phyloP scores from a whole-genome alignment of 2,888 invertebrate genomes.

The Stenolophus ochropezus region DNA sequence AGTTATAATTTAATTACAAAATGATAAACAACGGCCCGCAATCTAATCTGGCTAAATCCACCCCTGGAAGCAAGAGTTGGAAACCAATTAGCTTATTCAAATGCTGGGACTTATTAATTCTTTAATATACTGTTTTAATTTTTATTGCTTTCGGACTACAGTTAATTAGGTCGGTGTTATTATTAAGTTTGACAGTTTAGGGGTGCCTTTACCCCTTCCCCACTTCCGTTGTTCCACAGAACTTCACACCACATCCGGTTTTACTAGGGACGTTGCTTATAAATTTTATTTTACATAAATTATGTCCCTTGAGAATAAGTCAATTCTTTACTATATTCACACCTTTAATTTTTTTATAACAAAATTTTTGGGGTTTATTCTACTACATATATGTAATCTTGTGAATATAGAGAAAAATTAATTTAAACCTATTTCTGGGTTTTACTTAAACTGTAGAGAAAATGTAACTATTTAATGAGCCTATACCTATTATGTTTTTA shows the following conservation, averaged over 20 bases:
- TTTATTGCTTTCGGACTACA: constrained; percentile 49
- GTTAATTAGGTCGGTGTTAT: constrained; percentile 49
- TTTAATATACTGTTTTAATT: constrained; percentile 61
- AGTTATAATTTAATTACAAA: constrained; percentile 54
- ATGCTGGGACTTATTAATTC: constrained; percentile 58
- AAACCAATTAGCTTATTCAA: constrained; percentile 60
- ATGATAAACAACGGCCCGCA: constrained; percentile 51
- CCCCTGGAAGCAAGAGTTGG: constrained; percentile 17
- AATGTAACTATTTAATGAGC: too few relatives aligned
- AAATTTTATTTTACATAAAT: neutral
- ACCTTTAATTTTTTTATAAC: too few relatives aligned
- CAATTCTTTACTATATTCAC: too few relatives aligned
- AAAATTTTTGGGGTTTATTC: too few relatives aligned
- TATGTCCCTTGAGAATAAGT: too few relatives aligned
- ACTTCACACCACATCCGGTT: neutral
- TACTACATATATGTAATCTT: too few relatives aligned
- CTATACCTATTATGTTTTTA: too few relatives aligned
- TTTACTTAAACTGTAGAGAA: too few relatives aligned
- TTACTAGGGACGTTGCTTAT: neutral
- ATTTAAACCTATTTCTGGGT: too few relatives aligned
- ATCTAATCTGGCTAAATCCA: constrained; percentile 57
- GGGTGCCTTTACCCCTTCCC: neutral
- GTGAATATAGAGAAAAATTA: too few relatives aligned
- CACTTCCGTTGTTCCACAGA: neutral
- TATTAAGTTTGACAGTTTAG: constrained; percentile 46